These are phyloP conservation scores for Choloepus didactylus DNA, from an alignment of 2,797 vertebrate species.

Conservation along the genomic window DNA sequence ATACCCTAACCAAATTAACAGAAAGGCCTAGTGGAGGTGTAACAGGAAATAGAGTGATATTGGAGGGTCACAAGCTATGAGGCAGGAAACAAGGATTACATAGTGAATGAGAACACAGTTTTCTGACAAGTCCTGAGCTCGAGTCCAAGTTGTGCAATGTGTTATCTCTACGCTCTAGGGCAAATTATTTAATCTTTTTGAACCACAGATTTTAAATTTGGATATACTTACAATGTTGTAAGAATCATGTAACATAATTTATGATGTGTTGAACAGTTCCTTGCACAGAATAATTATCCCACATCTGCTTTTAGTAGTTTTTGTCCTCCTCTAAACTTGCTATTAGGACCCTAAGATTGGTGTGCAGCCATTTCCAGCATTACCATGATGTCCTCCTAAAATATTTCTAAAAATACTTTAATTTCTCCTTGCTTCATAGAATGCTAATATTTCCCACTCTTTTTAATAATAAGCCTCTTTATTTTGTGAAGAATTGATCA, in stretches of 20 bases:
- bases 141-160: not conserved
- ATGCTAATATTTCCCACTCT: slow-evolving; percentile 58
- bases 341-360: not conserved
- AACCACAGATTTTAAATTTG: slow-evolving; percentile 13
- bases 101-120: not conserved
- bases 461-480: slow-evolving; percentile 65
- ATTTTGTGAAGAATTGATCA: slow-evolving; percentile 73
- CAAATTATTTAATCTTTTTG: slow-evolving; percentile 26
- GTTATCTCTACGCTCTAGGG: not conserved
- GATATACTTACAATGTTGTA: not conserved
- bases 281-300: slow-evolving; percentile 29
- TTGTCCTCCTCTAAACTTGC: not conserved
- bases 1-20: not conserved
- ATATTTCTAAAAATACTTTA: slow-evolving; percentile 66
- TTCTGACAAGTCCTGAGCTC: not conserved
- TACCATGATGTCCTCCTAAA: not conserved
- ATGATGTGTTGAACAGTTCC: not conserved
- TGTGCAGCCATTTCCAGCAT: not conserved
- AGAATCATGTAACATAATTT: slow-evolving; percentile 5
- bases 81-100: not conserved
- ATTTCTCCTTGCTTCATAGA: slow-evolving; percentile 64
- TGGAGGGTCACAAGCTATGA: not conserved
- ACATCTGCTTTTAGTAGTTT: not conserved
- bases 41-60: not conserved
- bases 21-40: not conserved